phyloP scores from a whole-genome alignment of 2,113 vertebrate species.

The Oryzias javanicus region DNA sequence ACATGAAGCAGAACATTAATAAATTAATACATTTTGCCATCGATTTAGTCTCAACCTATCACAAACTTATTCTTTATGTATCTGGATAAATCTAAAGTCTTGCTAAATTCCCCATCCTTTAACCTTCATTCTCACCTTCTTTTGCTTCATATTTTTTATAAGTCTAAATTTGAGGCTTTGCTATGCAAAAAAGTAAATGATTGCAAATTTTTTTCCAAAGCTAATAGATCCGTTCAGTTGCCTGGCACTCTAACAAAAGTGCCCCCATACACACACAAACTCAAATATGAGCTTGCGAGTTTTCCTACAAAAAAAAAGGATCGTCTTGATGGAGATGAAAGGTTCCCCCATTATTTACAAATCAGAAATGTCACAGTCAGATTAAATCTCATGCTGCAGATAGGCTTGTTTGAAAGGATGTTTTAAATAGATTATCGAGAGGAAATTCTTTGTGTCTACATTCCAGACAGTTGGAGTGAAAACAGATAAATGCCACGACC shows the following conservation, averaged over 20 bases:
- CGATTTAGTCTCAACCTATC: no score
- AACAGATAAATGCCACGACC: conserved; percentile 5
- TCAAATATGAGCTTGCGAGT: conserved; percentile 17
- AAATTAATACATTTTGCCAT: no score
- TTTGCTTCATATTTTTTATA: no score
- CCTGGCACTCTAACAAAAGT: neutral
- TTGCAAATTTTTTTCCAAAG: no score
- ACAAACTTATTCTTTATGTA: no score
- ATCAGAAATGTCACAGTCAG: conserved; percentile 41
- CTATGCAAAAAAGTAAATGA: no score
- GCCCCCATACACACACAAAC: neutral
- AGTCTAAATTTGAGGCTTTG: no score
- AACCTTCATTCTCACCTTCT: no score
- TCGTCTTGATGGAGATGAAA: conserved; percentile 39
- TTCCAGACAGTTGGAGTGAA: conserved; percentile 2
- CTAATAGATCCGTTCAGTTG: no score
- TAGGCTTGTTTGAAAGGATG: conserved; percentile 34
- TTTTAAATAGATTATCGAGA: conserved; percentile 43
- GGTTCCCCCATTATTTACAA: conserved; percentile 50
- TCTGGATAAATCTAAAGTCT: no score
- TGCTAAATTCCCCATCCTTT: no score
- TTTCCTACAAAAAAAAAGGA: conserved; percentile 12
- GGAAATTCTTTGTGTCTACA: conserved; percentile 20
- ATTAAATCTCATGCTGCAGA: conserved; percentile 47
- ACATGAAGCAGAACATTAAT: no score